Conservation (phyloP, 2,113 vertebrate genomes). For the Labeo catla region DNA sequence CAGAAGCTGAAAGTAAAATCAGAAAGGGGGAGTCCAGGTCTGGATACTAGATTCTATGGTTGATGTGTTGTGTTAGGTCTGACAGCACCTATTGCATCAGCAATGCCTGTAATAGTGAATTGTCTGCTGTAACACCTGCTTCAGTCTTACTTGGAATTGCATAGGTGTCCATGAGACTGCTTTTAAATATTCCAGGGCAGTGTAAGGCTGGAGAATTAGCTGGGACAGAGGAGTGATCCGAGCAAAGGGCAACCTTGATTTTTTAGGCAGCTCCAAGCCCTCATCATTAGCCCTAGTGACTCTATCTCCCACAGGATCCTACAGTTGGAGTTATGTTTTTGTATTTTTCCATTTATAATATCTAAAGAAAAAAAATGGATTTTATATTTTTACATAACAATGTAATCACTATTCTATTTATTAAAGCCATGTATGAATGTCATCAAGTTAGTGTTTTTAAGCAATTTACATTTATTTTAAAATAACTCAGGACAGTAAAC, state of each 20-base stretch:
- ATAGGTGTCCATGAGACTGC: neutral
- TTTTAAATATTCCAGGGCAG: neutral
- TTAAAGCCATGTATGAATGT: too few relatives aligned
- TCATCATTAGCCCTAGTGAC: slow-evolving; percentile 1
- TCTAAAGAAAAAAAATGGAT: too few relatives aligned
- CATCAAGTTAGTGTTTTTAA: too few relatives aligned
- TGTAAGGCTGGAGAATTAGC: neutral
- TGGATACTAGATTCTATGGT: slow-evolving; percentile 1
- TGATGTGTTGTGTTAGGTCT: slow-evolving; percentile 14
- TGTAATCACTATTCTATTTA: too few relatives aligned
- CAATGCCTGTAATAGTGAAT: slow-evolving; percentile 18
- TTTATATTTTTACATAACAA: too few relatives aligned
- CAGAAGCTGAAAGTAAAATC: slow-evolving; percentile 13
- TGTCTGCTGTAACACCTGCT: slow-evolving; percentile 2
- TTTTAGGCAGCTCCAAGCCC: slow-evolving; percentile 3
- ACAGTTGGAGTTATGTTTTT: neutral
- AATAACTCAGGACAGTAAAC: too few relatives aligned
- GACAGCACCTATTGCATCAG: slow-evolving; percentile 32
- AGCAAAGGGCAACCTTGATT: neutral
- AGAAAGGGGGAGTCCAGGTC: neutral
- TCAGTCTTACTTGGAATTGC: slow-evolving; percentile 32
- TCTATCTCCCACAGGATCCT: neutral
- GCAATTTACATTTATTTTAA: too few relatives aligned
- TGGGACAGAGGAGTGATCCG: neutral
- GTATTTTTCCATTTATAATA: neutral